Evolutionary conservation across 2,888 invertebrate species (phyloP).

Genomic region (Cheilosia scutellata): DNA sequence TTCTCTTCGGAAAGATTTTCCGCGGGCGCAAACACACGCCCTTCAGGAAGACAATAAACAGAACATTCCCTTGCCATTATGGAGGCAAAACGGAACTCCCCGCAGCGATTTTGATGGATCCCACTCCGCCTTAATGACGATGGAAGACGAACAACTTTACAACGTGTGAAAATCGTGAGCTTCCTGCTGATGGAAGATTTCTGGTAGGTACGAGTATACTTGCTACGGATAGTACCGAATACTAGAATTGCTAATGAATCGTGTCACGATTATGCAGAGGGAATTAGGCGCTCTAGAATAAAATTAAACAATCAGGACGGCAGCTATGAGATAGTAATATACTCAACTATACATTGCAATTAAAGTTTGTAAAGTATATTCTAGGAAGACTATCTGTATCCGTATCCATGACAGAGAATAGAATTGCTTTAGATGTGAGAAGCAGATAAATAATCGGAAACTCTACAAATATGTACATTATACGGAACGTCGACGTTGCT

Average conservation of each 20-base stretch:
- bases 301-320: constrained; percentile 35
- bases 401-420: constrained; percentile 34
- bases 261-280: constrained; percentile 45
- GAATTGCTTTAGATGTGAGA: constrained; percentile 54
- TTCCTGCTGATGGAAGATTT: constrained; percentile 58
- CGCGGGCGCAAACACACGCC: constrained; percentile 33
- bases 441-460: constrained; percentile 53
- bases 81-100: constrained; percentile 36
- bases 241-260: constrained; percentile 69
- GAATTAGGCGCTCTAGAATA: constrained; percentile 38
- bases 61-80: constrained; percentile 31
- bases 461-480: constrained; percentile 17
- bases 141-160: constrained; percentile 61
- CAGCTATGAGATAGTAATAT: constrained; percentile 7
- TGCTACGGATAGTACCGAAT: too few relatives aligned
- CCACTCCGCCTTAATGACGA: constrained; percentile 40
- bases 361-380: constrained; percentile 42
- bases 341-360: constrained; percentile 29
- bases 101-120: constrained; percentile 24
- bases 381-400: constrained; percentile 35
- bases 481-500: constrained; percentile 11
- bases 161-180: constrained; percentile 74
- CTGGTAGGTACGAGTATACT: constrained; percentile 14
- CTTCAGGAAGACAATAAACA: constrained; percentile 55
- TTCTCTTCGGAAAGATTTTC: constrained; percentile 42